Evolutionary conservation across 2,888 invertebrate genomes (phyloP).

Genomic region (Beris morrisii): DNA sequence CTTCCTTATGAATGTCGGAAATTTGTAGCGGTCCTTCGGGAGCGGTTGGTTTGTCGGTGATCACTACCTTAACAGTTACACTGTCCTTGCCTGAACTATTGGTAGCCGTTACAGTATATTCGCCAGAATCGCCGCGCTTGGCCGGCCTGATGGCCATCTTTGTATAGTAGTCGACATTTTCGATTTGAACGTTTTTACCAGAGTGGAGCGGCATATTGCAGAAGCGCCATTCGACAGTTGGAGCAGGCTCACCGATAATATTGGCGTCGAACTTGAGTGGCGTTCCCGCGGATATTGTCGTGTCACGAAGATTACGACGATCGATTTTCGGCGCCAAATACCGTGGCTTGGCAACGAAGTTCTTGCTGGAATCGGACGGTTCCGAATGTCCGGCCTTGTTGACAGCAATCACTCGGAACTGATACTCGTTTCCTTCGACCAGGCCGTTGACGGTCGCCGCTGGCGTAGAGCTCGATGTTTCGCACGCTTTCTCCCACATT

Average conservation of each 20-base stretch:
- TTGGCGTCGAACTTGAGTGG: constrained; percentile 91
- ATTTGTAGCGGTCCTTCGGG: constrained; percentile 90
- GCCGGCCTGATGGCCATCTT: constrained; percentile 83
- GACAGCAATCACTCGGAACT: constrained; percentile 92
- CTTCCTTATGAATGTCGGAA: constrained; percentile 88
- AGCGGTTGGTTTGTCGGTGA: constrained; percentile 83
- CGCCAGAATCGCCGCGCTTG: constrained; percentile 79
- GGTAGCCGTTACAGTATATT: constrained; percentile 82
- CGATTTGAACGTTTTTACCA: constrained; percentile 74
- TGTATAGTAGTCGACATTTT: constrained; percentile 84
- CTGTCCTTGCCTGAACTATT: constrained; percentile 87
- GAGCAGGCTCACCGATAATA: constrained; percentile 94
- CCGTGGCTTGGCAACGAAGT: constrained; percentile 82
- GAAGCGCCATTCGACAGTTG: constrained; percentile 89
- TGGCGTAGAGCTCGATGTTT: constrained; percentile 74
- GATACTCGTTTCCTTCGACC: constrained; percentile 94
- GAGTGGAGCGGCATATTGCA: constrained; percentile 75
- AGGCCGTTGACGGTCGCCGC: constrained; percentile 84
- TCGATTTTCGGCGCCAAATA: constrained; percentile 95
- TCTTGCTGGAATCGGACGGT: constrained; percentile 85
- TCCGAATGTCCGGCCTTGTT: constrained; percentile 95
- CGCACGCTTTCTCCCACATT: constrained; percentile 89
- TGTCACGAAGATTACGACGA: constrained; percentile 84
- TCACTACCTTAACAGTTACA: constrained; percentile 77
- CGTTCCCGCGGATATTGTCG: constrained; percentile 89